phyloP scores from a whole-genome alignment of 1,140 invertebrate species.

The Pseudomyrmex flavicornis region DNA sequence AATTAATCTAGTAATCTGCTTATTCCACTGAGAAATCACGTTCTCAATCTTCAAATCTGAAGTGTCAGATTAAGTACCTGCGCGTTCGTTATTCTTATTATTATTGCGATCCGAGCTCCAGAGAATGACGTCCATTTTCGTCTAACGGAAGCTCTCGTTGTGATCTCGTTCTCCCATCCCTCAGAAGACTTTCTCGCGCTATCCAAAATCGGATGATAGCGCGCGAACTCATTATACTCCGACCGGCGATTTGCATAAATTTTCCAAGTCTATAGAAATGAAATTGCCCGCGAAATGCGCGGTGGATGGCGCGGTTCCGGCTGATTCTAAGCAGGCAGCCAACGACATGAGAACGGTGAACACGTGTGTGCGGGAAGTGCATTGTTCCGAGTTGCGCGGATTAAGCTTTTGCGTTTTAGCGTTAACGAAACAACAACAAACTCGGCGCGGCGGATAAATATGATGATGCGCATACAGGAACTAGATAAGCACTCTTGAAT shows the following conservation, averaged over 20 bases:
- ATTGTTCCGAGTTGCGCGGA: slow-evolving; percentile 46
- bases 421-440: slow-evolving; percentile 38
- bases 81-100: slow-evolving; percentile 31
- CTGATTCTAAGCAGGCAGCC: slow-evolving; percentile 62
- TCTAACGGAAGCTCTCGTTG: slow-evolving; percentile 30
- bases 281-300: slow-evolving; percentile 73
- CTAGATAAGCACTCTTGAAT: background rate
- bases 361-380: slow-evolving; percentile 16
- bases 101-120: background rate
- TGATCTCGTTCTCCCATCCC: background rate
- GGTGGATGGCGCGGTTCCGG: slow-evolving; percentile 55
- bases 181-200: slow-evolving; percentile 50
- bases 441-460: background rate
- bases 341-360: slow-evolving; percentile 53
- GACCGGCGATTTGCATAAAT: slow-evolving; percentile 75
- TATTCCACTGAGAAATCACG: background rate
- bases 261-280: slow-evolving; percentile 69
- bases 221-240: slow-evolving; percentile 63
- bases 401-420: slow-evolving; percentile 45
- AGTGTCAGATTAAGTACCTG: slow-evolving; percentile 9
- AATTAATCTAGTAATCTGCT: slow-evolving; percentile 22
- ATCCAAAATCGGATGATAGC: slow-evolving; percentile 70
- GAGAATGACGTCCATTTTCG: background rate
- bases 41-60: background rate
- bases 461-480: background rate